Percentiles rank a stretch among this genome's conserved stretches.
phyloP scores from a whole-genome alignment of 2,113 vertebrate genomes.

The Ptilonorhynchus violaceus region DNA sequence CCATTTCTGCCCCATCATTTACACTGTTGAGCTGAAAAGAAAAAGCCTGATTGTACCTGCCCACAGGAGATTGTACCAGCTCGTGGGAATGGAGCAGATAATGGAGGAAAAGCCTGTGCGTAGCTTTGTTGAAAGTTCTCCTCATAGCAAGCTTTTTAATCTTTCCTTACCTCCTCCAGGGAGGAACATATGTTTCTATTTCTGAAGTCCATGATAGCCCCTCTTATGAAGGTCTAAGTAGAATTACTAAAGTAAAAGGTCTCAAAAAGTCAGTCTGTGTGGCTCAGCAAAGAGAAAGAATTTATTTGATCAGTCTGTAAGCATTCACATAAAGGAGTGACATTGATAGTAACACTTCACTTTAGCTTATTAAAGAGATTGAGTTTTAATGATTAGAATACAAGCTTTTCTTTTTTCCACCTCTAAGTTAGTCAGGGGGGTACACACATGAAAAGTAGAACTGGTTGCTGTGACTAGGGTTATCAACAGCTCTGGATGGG shows the following conservation, averaged over 20 bases:
- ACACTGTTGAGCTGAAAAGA: background rate
- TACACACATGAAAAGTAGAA: background rate
- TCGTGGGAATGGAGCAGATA: background rate
- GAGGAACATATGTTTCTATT: background rate
- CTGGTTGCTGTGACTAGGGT: background rate
- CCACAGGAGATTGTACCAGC: background rate
- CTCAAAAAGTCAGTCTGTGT: background rate
- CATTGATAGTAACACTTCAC: background rate
- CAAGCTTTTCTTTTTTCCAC: background rate
- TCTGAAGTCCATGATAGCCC: background rate
- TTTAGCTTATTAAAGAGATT: background rate
- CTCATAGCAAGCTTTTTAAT: background rate
- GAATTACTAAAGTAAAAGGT: slow-evolving; percentile 8
- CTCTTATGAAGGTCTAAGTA: background rate
- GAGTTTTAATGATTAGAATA: background rate
- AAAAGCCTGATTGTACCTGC: background rate
- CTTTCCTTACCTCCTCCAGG: background rate
- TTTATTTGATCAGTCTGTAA: background rate
- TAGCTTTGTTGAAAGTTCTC: background rate
- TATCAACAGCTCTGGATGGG: background rate
- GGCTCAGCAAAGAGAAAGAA: background rate
- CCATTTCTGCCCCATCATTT: background rate
- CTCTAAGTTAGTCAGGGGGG: fast-evolving
- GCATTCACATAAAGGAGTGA: background rate
- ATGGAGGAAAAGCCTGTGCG: background rate